These are phyloP conservation scores for Neoarius graeffei DNA, from an alignment of 2,113 vertebrate species.

Conservation along the genomic window DNA sequence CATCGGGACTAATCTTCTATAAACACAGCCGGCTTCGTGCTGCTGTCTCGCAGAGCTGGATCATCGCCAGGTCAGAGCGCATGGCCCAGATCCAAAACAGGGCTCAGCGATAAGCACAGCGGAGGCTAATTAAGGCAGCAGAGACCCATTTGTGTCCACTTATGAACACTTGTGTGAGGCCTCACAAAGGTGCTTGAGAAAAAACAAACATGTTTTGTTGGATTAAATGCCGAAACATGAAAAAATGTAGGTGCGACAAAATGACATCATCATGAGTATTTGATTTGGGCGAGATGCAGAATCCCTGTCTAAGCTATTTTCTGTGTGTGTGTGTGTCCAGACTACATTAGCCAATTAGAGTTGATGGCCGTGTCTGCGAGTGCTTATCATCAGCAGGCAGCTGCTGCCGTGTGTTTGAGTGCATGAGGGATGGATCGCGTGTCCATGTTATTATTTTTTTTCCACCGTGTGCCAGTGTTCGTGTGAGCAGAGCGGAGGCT, in stretches of 20 bases:
- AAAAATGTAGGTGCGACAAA: neutral
- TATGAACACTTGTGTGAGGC: conserved; percentile 36
- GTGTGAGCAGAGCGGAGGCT: neutral
- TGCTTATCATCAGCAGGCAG: conserved; percentile 75
- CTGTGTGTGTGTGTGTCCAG: conserved; percentile 22
- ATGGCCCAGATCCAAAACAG: conserved; percentile 65
- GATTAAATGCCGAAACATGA: neutral
- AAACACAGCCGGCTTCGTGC: conserved; percentile 65
- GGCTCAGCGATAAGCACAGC: conserved; percentile 70
- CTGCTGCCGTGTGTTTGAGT: conserved; percentile 62
- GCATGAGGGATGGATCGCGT: conserved; percentile 27
- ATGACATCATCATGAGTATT: neutral
- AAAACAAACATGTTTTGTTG: neutral
- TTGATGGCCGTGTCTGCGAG: conserved; percentile 60
- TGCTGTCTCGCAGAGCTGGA: conserved; percentile 63
- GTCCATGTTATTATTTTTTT: conserved; percentile 58
- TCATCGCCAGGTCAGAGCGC: conserved; percentile 65
- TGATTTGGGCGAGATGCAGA: neutral
- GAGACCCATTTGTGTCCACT: conserved; percentile 67
- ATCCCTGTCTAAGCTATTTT: conserved; percentile 21
- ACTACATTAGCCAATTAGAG: conserved; percentile 55
- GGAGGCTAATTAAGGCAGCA: conserved; percentile 69
- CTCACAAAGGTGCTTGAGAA: neutral
- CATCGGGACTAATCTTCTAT: conserved; percentile 67
- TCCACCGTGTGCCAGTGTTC: conserved; percentile 38